Evolutionary conservation across 2,113 vertebrate genomes (phyloP).

Genomic region (Cromileptes altivelis): DNA sequence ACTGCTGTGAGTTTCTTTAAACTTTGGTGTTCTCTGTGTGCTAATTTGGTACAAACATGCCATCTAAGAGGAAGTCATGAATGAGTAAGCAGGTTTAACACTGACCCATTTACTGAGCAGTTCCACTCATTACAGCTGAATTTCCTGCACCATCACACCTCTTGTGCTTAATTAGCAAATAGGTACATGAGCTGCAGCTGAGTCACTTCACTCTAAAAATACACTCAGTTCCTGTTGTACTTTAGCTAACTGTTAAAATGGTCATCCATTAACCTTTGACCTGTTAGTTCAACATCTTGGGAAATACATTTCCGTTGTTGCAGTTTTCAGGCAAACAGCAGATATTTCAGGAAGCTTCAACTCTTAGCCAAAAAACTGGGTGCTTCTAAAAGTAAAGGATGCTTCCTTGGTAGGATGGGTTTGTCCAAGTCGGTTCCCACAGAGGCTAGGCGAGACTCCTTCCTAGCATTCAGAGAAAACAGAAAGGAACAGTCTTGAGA

Average conservation of each 20-base stretch:
- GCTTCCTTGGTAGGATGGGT: too few relatives aligned
- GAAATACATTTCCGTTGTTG: background rate
- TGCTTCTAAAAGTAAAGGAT: too few relatives aligned
- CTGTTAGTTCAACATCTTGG: background rate
- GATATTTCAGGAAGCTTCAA: background rate
- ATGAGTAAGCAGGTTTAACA: slow-evolving; percentile 27
- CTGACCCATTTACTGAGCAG: slow-evolving; percentile 6
- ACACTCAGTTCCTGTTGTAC: slow-evolving; percentile 15
- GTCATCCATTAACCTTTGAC: slow-evolving; percentile 33
- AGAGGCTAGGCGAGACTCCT: too few relatives aligned
- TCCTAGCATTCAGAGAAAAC: too few relatives aligned
- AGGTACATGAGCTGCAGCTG: background rate
- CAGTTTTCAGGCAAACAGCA: too few relatives aligned
- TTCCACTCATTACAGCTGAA: slow-evolving; percentile 28
- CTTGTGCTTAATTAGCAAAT: background rate
- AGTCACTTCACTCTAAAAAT: slow-evolving; percentile 32
- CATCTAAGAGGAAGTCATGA: slow-evolving; percentile 15
- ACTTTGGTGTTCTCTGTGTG: background rate
- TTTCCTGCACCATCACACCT: slow-evolving; percentile 8
- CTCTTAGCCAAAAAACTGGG: too few relatives aligned
- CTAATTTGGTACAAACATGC: background rate
- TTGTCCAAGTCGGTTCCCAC: too few relatives aligned
- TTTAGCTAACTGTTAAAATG: slow-evolving; percentile 2
- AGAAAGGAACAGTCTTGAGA: too few relatives aligned
- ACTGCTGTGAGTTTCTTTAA: background rate